Base-by-base conservation (phyloP, 1,140 invertebrate genomes). In the Drosophila sp. region DNA sequence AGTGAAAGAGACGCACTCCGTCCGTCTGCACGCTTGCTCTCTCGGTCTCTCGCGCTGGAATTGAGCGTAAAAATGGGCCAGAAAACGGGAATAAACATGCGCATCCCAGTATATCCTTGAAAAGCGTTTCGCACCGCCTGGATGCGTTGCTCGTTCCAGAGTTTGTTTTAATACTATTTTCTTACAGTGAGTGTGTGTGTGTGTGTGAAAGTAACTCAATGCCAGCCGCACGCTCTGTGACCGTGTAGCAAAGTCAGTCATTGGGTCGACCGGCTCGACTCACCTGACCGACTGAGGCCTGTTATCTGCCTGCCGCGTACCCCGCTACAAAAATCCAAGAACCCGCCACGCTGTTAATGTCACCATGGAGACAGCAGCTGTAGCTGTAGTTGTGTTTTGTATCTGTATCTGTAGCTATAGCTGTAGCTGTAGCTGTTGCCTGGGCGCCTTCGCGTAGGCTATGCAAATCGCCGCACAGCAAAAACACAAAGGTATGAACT, bases 31-130 rank as follows among this genome's bases (percentile, higher is more conserved):
- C 43, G 48, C 64, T 2, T 14, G 25, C 50, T 62, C 48, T 46
- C 70, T 57, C 40, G 8, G 27, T 36, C n/a, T 25, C 56, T 40
- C 38, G 45, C 65, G 53, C 83, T 89, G 84, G 83, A 89, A 80
- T 80, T 89, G 83, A 89, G 84, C 70, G 72, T 59, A 77, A 72
- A 86, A 72, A 78, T 64, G 61, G 61, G 56, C 21, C 46, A 59
- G 62, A 54, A 75, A 87, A 77, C 83, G 83, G 83, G 79, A 87
- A 87, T 81, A 87, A 87, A 89, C 83, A 87, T 87, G 83, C 83
- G 83, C 83, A 87, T 87, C 83, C 83, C 76, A 64, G 83, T 62
- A 77, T 89, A 87, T 87, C 79, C 83, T 83, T 87, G 83, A 87
- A 87, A 87, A 76, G 41, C 48, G 58, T 72, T 48, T 27, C 14